Evolutionary conservation across 2,888 invertebrate genomes (phyloP), one percentile per base, ranked within the genome.

Genomic region (Phania funesta): DNA sequence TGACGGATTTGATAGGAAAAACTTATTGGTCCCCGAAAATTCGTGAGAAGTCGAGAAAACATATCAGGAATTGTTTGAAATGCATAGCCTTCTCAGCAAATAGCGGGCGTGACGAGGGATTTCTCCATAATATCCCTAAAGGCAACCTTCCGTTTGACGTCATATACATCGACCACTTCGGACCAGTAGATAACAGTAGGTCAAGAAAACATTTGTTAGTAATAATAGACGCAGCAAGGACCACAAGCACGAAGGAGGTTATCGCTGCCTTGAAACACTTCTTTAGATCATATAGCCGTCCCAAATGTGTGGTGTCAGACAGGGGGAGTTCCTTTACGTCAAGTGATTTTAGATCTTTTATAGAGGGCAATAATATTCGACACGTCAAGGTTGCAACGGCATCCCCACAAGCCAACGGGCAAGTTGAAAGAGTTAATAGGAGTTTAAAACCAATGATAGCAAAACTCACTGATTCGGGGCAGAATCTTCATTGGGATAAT

Each of bases 361-460:
- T 78, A 3, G 9, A 24, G 1, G 62, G n/a, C n/a, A n/a, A n/a
- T n/a, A n/a, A n/a, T n/a, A n/a, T n/a, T n/a, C n/a, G n/a, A n/a
- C n/a, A n/a, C n/a, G n/a, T n/a, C n/a, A n/a, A n/a, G n/a, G n/a
- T n/a, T n/a, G n/a, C 3, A 67, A 76, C 48, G 46, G 80, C 11
- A 29, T 20, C 0, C 83, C 84, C 84, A 8, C 84, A 85, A 46
- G 81, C 85, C 3, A 84, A 86, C 41, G 85, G 85, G 0, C 85
- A 84, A 16, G 85, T 85, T 0, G 85, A 86, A 65, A 76, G 85
- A 26, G 74, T 85, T 0, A 86, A 85, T 41, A 77, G 84, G 18
- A 80, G 50, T 8, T n/a, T 86, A 2, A 71, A 50, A 0, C 79
- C 86, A 24, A 85, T 85, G 84, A 78, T 84, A 29, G n/a, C n/a